phyloP scores from a whole-genome alignment of 2,113 vertebrate genomes.

The Litocranius walleri region DNA sequence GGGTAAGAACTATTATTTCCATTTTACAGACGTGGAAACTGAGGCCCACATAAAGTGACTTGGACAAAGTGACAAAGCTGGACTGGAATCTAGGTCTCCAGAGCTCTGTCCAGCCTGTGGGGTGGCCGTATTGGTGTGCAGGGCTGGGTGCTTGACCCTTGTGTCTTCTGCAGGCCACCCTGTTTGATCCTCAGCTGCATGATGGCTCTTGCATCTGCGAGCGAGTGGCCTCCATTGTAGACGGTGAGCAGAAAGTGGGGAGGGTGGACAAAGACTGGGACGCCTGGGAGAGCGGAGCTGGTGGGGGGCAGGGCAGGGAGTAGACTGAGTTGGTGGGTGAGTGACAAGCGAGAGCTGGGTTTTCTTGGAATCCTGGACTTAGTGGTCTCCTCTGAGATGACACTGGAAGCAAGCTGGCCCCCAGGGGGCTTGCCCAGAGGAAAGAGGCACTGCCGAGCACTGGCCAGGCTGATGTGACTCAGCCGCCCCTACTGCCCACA shows the following conservation, averaged over 20 bases:
- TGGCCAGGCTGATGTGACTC: background rate
- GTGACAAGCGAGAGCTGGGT: slow-evolving; percentile 42
- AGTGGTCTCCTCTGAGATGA: background rate
- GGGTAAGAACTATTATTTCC: background rate
- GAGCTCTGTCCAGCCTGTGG: background rate
- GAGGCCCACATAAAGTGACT: background rate
- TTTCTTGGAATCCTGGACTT: background rate
- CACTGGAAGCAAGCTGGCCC: background rate
- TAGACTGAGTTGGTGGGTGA: background rate
- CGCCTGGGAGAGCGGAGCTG: background rate
- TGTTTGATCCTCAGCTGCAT: slow-evolving; percentile 88
- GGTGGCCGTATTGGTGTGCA: background rate
- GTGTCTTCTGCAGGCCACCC: slow-evolving; percentile 83
- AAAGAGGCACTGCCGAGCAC: background rate
- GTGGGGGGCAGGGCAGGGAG: background rate
- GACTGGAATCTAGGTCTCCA: background rate
- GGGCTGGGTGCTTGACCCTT: background rate
- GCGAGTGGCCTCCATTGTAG: slow-evolving; percentile 90
- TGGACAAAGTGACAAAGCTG: background rate
- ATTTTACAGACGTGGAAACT: background rate
- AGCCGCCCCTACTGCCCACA: background rate
- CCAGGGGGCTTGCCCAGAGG: background rate
- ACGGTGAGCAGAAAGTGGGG: slow-evolving; percentile 81
- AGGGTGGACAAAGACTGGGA: background rate
- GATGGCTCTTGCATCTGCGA: slow-evolving; percentile 88